Evolutionary conservation across 2,888 invertebrate species (phyloP).

Genomic region (Hyles lineata): DNA sequence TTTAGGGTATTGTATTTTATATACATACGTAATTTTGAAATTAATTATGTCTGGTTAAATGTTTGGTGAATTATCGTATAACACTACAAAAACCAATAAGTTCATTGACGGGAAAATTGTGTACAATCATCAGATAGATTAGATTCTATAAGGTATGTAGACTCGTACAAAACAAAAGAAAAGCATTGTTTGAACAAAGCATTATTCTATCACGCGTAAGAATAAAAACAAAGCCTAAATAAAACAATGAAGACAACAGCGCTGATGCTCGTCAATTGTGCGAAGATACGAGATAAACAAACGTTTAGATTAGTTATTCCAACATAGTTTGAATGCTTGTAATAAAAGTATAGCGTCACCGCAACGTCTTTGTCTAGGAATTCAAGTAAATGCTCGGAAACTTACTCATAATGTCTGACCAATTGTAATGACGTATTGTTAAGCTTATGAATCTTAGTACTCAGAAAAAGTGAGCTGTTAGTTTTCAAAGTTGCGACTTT

Average conservation of each 20-base stretch:
- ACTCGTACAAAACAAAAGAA: slow-evolving; percentile 12
- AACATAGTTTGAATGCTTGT: slow-evolving; percentile 29
- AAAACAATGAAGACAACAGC: slow-evolving; percentile 45
- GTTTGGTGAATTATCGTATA: background rate
- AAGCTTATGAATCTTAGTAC: background rate
- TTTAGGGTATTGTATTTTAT: too few relatives aligned
- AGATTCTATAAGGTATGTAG: background rate
- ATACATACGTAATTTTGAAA: too few relatives aligned
- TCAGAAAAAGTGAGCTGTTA: background rate
- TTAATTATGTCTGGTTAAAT: too few relatives aligned
- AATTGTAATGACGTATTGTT: background rate
- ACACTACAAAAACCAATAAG: background rate
- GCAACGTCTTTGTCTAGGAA: background rate
- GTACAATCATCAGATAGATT: background rate
- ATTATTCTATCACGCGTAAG: slow-evolving; percentile 29
- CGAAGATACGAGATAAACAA: slow-evolving; percentile 38
- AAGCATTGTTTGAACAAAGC: slow-evolving; percentile 15
- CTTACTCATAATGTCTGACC: slow-evolving; percentile 1
- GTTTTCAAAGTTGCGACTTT: too few relatives aligned
- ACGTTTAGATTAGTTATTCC: slow-evolving; percentile 36
- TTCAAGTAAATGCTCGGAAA: slow-evolving; percentile 3
- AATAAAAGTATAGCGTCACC: slow-evolving; percentile 8
- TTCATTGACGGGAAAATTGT: background rate
- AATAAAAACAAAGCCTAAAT: slow-evolving; percentile 34
- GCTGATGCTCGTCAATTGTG: slow-evolving; percentile 41